Base-by-base conservation (phyloP, 2,888 invertebrate species). In the Tethea ocularis region DNA sequence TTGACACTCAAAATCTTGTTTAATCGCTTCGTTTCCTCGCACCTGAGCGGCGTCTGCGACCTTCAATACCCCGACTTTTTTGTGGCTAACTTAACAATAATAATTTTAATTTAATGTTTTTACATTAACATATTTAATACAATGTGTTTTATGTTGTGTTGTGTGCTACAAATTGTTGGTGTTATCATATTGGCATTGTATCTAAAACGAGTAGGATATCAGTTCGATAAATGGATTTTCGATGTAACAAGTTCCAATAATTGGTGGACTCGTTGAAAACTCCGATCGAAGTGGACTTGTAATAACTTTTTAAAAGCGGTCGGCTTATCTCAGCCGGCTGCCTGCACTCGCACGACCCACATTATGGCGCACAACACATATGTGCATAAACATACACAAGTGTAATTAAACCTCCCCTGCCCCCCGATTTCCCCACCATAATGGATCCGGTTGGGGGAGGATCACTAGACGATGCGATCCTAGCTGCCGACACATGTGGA, bases 341-440 rank as follows among this genome's bases (percentile, higher is more conserved):
- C 72, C 63, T 77, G 79, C 77, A 77, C 68, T 75, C 77, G 73
- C 71, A 65, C 86, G 87, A 86, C 88, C 89, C 78, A 88, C 77
- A 88, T 89, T 73, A 77, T 69, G 72, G 73, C 69, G 72, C 75
- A 69, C 68, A 72, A 71, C 68, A 73, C 71, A 72, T 75, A 78
- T 78, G 76, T 80, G 80, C 75, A 71, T 71, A 82, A 77, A 72
- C 74, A 69, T 72, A 77, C 70, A 76, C 77, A 71, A 74, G 74
- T 79, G 77, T 83, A 81, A 83, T 82, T 79, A 78, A 78, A 79
- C 68, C 70, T 69, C 58, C 75, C 78, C 56, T 67, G 60, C 63
- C 73, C 64, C 78, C 72, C 74, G 65, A 71, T 51, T 64, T 67
- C 60, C 54, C 59, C 58, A 62, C 59, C 64, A 60, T 64, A 69